Evolutionary conservation across 1,140 invertebrate species (phyloP).

Genomic region (Brachionus koreanus): DNA sequence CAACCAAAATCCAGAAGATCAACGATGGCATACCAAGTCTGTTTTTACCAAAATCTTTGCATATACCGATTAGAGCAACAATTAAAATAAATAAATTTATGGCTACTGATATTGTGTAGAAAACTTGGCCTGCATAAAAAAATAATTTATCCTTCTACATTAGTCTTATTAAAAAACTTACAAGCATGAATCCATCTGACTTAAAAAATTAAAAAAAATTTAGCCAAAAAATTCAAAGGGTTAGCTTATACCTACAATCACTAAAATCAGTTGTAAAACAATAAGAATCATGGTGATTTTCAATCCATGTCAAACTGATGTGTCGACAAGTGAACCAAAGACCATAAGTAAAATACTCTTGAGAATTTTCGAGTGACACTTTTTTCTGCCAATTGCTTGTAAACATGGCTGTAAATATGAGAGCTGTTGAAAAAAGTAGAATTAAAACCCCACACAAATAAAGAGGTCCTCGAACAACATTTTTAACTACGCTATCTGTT

Average conservation of each 20-base stretch:
- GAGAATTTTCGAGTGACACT: neutral
- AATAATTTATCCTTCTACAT: neutral
- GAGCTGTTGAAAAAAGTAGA: neutral
- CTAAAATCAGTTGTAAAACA: neutral
- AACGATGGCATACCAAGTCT: constrained; percentile 34
- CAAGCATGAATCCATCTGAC: constrained; percentile 34
- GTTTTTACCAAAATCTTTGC: constrained; percentile 30
- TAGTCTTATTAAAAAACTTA: neutral
- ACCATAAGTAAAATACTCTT: constrained; percentile 32
- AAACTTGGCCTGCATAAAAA: neutral
- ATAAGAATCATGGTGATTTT: constrained; percentile 17
- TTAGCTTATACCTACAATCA: neutral
- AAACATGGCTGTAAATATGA: constrained; percentile 28
- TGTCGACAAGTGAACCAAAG: constrained; percentile 39
- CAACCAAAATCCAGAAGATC: constrained; percentile 13
- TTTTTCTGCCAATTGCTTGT: constrained; percentile 30
- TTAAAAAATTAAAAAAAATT: neutral
- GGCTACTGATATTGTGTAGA: constrained; percentile 12
- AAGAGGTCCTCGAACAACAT: constrained; percentile 22
- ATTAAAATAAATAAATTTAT: neutral
- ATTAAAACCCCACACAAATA: constrained; percentile 18
- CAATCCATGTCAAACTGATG: neutral
- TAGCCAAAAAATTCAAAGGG: neutral
- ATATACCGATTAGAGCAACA: neutral
- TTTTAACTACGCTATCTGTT: neutral